Percentiles rank a stretch among this genome's conserved stretches.
Conservation (phyloP, 1,140 invertebrate species). For the Thaumatotibia leucotreta region DNA sequence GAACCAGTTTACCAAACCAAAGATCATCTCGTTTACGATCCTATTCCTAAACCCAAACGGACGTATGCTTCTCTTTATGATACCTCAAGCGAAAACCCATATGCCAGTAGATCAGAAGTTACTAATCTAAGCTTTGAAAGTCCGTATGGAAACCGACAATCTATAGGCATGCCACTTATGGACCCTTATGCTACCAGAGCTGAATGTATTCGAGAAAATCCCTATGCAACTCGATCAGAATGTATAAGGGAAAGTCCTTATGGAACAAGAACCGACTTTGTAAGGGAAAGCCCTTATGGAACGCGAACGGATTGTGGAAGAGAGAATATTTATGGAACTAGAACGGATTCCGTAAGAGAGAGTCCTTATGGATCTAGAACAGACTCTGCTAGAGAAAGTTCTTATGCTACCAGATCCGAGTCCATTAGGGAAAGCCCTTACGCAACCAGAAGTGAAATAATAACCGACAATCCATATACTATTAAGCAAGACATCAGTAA, state of each 20-base stretch:
- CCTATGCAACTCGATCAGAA: constrained; percentile 18
- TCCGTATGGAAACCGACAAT: constrained; percentile 60
- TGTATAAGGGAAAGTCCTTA: constrained; percentile 22
- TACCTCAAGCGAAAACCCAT: constrained; percentile 64
- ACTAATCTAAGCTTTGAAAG: constrained; percentile 62
- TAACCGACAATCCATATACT: constrained; percentile 56
- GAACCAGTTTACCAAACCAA: constrained; percentile 73
- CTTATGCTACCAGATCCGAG: constrained; percentile 20
- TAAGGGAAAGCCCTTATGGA: constrained; percentile 30
- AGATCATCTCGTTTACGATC: constrained; percentile 67
- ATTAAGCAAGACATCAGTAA: constrained; percentile 56
- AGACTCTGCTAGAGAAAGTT: constrained; percentile 18
- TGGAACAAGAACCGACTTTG: constrained; percentile 10
- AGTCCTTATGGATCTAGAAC: constrained; percentile 22
- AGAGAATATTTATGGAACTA: constrained; percentile 53
- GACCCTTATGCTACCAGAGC: constrained; percentile 45
- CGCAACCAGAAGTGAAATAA: constrained; percentile 35
- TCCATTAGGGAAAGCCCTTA: constrained; percentile 25
- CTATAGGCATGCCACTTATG: constrained; percentile 52
- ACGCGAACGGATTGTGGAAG: constrained; percentile 44
- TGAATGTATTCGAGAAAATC: constrained; percentile 29
- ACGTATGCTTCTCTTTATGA: constrained; percentile 69
- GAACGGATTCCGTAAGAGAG: constrained; percentile 21
- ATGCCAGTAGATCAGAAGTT: constrained; percentile 61
- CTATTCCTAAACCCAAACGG: constrained; percentile 70